Base-by-base conservation (phyloP, 1,140 invertebrate species). In the Oscheius sp. region DNA sequence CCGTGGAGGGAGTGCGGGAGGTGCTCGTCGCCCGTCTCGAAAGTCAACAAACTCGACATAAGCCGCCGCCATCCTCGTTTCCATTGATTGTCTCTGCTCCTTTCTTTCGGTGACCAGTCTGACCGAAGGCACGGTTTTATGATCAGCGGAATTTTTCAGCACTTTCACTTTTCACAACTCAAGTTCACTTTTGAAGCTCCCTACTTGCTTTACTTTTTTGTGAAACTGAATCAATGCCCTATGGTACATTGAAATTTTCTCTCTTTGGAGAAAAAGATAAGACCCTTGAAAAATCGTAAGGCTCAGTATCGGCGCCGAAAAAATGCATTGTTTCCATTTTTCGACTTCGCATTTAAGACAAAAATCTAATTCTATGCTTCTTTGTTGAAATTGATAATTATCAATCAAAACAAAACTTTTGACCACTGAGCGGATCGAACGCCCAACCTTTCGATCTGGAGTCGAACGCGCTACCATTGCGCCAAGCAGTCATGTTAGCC, bases 401-500 rank as follows among this genome's bases (percentile, higher is more conserved):
- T n/a, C n/a, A n/a, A n/a, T n/a, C n/a, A n/a, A n/a, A n/a, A n/a
- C 20, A 66, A 66, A 66, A 66, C 1, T 18, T 72, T 49, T 72
- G 63, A 72, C 70, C 63, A 72, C 61, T 64, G 70, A 72, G 70
- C 70, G 70, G 70, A 72, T 72, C 70, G 70, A 64, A 72, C 63
- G 70, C 70, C 63, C 63, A 72, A 72, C 63, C 61, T 72, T 72
- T 66, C 70, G 63, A 72, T 72, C 63, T 66, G 68, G 68, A 68
- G 65, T 65, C 65, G 70, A 73, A 73, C 62, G 70, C 65, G 70
- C 70, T 73, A 66, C 62, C 71, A 68, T 67, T 73, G 66, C 63
- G 63, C 66, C 71, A 68, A 73, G 63, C 66, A 59, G 52, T 73
- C 71, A 66, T 73, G 62, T n/a, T n/a, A n/a, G n/a, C n/a, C n/a